Evolutionary conservation across 2,113 vertebrate genomes (phyloP).

Genomic region (Atherinomorus stipes): DNA sequence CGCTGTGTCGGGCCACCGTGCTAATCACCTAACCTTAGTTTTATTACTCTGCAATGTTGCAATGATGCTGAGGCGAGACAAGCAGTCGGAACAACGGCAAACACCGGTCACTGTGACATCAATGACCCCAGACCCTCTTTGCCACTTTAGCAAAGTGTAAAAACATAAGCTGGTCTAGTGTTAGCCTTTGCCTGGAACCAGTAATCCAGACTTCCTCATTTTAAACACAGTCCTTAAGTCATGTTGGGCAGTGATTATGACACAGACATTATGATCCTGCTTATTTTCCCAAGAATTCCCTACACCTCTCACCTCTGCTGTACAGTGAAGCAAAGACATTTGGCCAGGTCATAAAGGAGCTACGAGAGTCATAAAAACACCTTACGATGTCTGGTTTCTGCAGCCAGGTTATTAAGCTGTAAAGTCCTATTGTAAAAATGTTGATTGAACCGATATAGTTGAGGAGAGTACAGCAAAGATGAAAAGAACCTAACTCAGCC

Average conservation of each 20-base stretch:
- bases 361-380: slow-evolving; percentile 68
- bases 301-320: slow-evolving; percentile 13
- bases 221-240: slow-evolving; percentile 4
- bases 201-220: slow-evolving; percentile 14
- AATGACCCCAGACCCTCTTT: not conserved
- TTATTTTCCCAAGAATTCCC: slow-evolving; percentile 11
- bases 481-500: slow-evolving; percentile 54
- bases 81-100: slow-evolving; percentile 6
- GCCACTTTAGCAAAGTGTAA: not conserved
- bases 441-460: slow-evolving; percentile 62
- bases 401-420: slow-evolving; percentile 75
- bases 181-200: slow-evolving; percentile 6
- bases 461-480: slow-evolving; percentile 60
- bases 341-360: slow-evolving; percentile 69
- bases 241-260: slow-evolving; percentile 16
- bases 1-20: slow-evolving; percentile 59
- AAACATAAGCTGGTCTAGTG: not conserved
- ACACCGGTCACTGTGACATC: not conserved
- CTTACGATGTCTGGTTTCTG: slow-evolving; percentile 78
- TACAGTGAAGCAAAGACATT: slow-evolving; percentile 70
- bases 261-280: slow-evolving; percentile 11
- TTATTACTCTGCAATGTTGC: slow-evolving; percentile 55
- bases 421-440: slow-evolving; percentile 73
- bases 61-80: slow-evolving; percentile 12
- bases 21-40: slow-evolving; percentile 61